phyloP scores from a whole-genome alignment of 2,113 vertebrate genomes.

The Gila orcuttii region DNA sequence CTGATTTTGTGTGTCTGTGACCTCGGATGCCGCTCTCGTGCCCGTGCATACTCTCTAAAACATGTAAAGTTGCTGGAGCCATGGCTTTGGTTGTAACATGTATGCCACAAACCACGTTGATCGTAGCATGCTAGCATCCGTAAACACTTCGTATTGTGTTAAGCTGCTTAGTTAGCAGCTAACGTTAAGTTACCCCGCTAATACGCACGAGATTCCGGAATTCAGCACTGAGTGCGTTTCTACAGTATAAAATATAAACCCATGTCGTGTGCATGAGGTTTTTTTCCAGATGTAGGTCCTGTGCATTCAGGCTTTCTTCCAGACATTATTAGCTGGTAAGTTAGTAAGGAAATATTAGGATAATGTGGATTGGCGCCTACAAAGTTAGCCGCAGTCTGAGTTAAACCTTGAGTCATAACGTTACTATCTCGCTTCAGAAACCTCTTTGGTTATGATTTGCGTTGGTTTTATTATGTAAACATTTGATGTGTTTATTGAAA shows the following conservation, averaged over 20 bases:
- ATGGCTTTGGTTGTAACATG: not conserved
- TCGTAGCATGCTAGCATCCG: constrained; percentile 32
- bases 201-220: not conserved
- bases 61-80: not conserved
- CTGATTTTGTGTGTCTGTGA: not conserved
- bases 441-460: not conserved
- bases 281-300: not conserved
- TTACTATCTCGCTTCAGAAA: not conserved
- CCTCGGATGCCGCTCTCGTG: not conserved
- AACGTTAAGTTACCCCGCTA: not conserved
- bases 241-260: not conserved
- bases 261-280: not conserved
- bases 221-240: not conserved
- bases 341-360: not conserved
- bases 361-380: constrained; percentile 29
- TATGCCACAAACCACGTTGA: constrained; percentile 37
- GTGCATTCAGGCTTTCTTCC: not conserved
- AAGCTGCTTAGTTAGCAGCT: constrained; percentile 29
- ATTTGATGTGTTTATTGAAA: not conserved
- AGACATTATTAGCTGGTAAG: not conserved
- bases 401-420: not conserved
- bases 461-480: too few relatives aligned
- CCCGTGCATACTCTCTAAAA: not conserved
- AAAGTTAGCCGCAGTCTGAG: constrained; percentile 38
- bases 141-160: constrained; percentile 40